Evolutionary conservation across 2,888 invertebrate genomes (phyloP).

Genomic region (Spisula solida): DNA sequence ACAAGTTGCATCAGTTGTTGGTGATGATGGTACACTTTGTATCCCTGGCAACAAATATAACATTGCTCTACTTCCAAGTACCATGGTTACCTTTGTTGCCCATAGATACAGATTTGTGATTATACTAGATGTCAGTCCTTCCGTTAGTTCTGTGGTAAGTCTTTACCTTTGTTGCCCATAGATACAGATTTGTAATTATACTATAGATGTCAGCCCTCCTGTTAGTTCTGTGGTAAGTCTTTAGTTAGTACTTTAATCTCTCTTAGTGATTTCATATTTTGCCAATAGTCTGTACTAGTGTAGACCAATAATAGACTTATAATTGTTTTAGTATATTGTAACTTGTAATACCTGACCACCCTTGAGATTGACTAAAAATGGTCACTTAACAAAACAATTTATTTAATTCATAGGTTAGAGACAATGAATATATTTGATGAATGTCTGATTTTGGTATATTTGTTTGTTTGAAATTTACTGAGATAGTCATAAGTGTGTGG

Average conservation of each 20-base stretch:
- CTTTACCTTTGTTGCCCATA: conserved; percentile 91
- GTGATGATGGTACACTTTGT: conserved; percentile 83
- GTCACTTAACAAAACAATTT: neutral
- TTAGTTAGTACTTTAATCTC: conserved; percentile 76
- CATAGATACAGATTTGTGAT: conserved; percentile 92
- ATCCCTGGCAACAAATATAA: conserved; percentile 73
- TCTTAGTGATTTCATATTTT: neutral
- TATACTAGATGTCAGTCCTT: conserved; percentile 93
- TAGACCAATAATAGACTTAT: too few relatives aligned
- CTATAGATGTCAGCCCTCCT: conserved; percentile 94
- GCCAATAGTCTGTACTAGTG: neutral
- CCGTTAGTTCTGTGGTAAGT: conserved; percentile 91
- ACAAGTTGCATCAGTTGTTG: conserved; percentile 91
- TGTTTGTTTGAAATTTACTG: neutral
- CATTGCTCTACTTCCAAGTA: conserved; percentile 81
- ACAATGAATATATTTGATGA: too few relatives aligned
- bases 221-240: conserved; percentile 90
- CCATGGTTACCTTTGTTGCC: conserved; percentile 91
- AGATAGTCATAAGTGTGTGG: neutral
- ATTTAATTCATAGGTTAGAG: too few relatives aligned
- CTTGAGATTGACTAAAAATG: neutral
- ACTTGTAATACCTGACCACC: too few relatives aligned
- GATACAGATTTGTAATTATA: conserved; percentile 92
- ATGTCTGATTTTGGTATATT: too few relatives aligned
- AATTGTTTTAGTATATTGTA: too few relatives aligned